Evolutionary conservation across 2,113 vertebrate genomes (phyloP).

Genomic region (Progne subis): DNA sequence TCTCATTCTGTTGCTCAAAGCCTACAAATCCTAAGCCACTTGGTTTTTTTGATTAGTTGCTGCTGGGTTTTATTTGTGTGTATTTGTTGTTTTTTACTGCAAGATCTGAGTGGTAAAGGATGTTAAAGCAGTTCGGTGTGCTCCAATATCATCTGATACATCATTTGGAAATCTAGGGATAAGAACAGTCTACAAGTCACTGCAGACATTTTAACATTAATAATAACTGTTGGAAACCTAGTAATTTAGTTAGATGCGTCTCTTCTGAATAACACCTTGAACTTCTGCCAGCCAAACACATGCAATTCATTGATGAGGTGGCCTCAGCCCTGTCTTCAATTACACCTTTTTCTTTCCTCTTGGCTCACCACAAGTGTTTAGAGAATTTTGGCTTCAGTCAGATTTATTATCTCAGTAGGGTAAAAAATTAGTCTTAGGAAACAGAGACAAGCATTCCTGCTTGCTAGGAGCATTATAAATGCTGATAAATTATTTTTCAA

Average conservation of each 20-base stretch:
- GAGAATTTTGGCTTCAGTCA: conserved; percentile 34
- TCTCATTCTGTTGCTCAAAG: background rate
- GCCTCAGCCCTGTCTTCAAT: background rate
- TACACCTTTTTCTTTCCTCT: background rate
- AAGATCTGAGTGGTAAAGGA: background rate
- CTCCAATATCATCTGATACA: background rate
- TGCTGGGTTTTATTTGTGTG: background rate
- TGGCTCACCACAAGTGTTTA: background rate
- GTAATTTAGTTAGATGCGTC: background rate
- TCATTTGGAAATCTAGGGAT: background rate
- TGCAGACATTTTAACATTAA: background rate
- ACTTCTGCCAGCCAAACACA: background rate
- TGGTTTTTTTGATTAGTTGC: background rate
- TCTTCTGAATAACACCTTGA: background rate
- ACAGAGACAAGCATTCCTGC: conserved; percentile 4
- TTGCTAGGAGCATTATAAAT: conserved; percentile 18
- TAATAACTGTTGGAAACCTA: background rate
- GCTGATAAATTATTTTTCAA: background rate
- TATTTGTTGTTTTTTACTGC: background rate
- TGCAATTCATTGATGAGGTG: conserved; percentile 21
- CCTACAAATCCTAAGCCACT: background rate
- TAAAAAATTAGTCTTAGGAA: conserved; percentile 49
- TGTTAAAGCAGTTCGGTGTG: background rate
- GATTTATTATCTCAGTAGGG: conserved; percentile 17
- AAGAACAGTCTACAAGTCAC: background rate